phyloP scores from a whole-genome alignment of 1,140 invertebrate species.

The Pseudomyrmex dendroicus region DNA sequence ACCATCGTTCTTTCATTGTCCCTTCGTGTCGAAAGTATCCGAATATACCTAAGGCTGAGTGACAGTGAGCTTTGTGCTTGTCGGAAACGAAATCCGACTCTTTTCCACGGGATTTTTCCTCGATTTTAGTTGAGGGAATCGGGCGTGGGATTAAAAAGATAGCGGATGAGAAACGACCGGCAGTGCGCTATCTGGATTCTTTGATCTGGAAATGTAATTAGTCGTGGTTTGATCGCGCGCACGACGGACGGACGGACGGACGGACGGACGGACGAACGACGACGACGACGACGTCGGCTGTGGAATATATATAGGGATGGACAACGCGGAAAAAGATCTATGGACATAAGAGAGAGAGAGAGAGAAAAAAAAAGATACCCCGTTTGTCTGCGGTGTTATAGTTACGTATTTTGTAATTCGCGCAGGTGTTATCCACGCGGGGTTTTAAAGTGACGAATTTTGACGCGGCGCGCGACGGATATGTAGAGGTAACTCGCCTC shows the following conservation, averaged over 20 bases:
- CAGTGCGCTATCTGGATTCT: slow-evolving; percentile 33
- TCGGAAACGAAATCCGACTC: slow-evolving; percentile 35
- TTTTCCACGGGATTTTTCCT: slow-evolving; percentile 35
- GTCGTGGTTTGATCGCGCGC: slow-evolving; percentile 39
- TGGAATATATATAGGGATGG: neutral
- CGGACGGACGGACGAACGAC: neutral
- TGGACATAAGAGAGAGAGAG: neutral
- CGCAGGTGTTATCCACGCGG: slow-evolving; percentile 3
- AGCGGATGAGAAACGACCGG: slow-evolving; percentile 39
- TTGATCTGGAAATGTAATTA: slow-evolving; percentile 59
- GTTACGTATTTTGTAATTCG: slow-evolving; percentile 31
- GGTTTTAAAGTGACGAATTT: slow-evolving; percentile 37
- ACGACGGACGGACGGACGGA: slow-evolving; percentile 12
- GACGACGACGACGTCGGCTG: neutral
- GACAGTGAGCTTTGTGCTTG: slow-evolving; percentile 48
- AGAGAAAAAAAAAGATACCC: neutral
- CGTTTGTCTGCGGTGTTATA: neutral
- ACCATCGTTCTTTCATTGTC: slow-evolving; percentile 35
- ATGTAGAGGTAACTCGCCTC: too few relatives aligned
- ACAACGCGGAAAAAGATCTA: too few relatives aligned
- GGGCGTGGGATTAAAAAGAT: slow-evolving; percentile 38
- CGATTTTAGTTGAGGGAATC: slow-evolving; percentile 53
- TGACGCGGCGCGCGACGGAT: slow-evolving; percentile 12
- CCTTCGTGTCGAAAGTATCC: slow-evolving; percentile 47
- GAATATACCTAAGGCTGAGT: slow-evolving; percentile 53